Evolutionary conservation across 2,888 invertebrate genomes (phyloP).

Genomic region (Heliconius erato): DNA sequence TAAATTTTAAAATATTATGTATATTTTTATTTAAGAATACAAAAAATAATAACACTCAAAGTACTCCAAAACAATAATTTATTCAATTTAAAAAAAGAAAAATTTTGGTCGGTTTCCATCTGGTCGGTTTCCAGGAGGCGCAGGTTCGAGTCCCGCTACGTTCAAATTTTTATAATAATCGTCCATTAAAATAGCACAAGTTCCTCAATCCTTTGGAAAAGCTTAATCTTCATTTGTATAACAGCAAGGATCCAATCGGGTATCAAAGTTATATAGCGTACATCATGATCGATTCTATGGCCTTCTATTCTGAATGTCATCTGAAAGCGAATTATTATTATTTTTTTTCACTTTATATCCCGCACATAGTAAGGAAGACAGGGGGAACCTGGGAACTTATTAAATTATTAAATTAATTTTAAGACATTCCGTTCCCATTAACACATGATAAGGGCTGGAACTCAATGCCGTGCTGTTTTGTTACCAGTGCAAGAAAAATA

Average conservation of each 20-base stretch:
- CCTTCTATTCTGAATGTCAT: slow-evolving; percentile 75
- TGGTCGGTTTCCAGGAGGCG: too few species aligned
- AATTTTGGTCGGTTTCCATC: too few species aligned
- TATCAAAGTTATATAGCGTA: slow-evolving; percentile 64
- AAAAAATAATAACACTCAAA: too few species aligned
- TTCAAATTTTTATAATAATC: too few species aligned
- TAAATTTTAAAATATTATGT: too few species aligned
- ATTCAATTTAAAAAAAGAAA: too few species aligned
- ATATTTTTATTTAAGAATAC: too few species aligned
- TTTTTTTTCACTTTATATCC: neutral
- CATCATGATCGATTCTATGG: slow-evolving; percentile 66
- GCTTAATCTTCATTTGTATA: slow-evolving; percentile 69
- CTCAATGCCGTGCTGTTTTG: neutral
- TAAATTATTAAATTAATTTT: too few species aligned
- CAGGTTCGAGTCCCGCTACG: too few species aligned
- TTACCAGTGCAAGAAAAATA: neutral
- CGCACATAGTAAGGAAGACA: neutral
- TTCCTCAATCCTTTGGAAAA: slow-evolving; percentile 66
- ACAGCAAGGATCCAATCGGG: slow-evolving; percentile 70
- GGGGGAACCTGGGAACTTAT: neutral
- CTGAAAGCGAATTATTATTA: slow-evolving; percentile 56
- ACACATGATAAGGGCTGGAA: neutral
- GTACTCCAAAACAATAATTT: neutral
- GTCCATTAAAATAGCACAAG: slow-evolving; percentile 50
- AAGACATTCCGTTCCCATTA: too few species aligned